Evolutionary conservation across 2,797 vertebrate genomes (phyloP), one percentile per base, ranked within the genome.

Genomic region (Denticeps clupeoides): DNA sequence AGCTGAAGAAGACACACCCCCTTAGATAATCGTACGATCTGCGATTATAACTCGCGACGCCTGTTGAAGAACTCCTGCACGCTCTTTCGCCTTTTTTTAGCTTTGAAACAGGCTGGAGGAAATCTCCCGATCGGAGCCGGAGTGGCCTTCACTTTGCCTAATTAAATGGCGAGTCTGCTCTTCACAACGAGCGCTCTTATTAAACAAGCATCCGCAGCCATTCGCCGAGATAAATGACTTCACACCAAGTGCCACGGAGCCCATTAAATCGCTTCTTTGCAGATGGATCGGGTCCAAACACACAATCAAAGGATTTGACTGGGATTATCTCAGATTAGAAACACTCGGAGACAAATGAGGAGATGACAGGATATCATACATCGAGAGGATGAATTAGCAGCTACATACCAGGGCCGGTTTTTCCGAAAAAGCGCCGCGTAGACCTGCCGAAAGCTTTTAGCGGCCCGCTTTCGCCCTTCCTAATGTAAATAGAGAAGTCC

Each of bases 261-360:
- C 89, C 89, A 93, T 93, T 96, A 92, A 83, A 84, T 77, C 70
- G 79, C 74, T 89, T 83, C 80, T 91, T 87, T 87, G 81, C 78
- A 84, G 83, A 89, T 94, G 91, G 90, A 94, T 84, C 78, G 38
- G 70, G 77, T 95, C 91, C 91, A 95, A 93, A 91, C 82, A 87
- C 86, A 93, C 90, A 97, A 93, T 96, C 90, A 92, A 90, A 89
- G 86, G 88, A 91, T 96, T 93, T 92, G 83, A 84, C 73, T 81
- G 77, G 89, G 88, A 94, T 97, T 94, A 95, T 89, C 90, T 86
- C 81, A 84, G 90, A 95, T 93, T 93, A 93, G 84, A 86, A 86
- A 84, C 86, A 86, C 78, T 80, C 83, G 56, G 69, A 82, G 76
- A 89, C 80, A 88, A 85, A 83, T 67, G 83, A 78, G 66, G 82